Evolutionary conservation across 2,797 vertebrate genomes (phyloP), one percentile per base, ranked within the genome.

Genomic region (Sibirionetta formosa): DNA sequence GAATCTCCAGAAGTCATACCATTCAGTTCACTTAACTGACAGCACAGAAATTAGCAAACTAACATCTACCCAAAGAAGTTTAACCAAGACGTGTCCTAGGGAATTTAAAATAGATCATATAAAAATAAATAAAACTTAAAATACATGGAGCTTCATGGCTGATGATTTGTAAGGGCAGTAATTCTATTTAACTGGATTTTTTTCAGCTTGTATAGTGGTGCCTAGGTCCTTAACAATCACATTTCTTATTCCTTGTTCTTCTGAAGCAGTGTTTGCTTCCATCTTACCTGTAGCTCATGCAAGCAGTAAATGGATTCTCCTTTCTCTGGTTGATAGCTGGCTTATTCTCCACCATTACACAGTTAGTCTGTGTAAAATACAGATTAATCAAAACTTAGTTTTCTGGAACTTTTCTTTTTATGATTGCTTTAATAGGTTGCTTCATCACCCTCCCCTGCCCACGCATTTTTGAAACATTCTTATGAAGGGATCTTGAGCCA

Each of bases 111-210:
- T 31, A 90, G 90, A 69, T 44, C 42, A 44, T 44, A 19, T 19
- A 44, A 19, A 44, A 44, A 44, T 44, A 44, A 19, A 44, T 44
- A 19, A 9, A 44, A 44, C 42, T 70, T 66, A 90, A 90, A 82
- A 85, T 31, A 92, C 86, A 66, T 60, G 33, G 89, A 91, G 7
- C 79, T 84, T 89, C 88, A 88, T 90, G 54, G 65, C 46, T 84
- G 68, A 13, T 90, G 86, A 94, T 88, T 93, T 96, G 81, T 88
- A 94, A 66, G 38, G 42, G 27, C 20, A 91, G 70, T 75, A 93
- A 86, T 82, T 90, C 36, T 89, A 64, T 94, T 89, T 86, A 93
- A 89, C 81, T 72, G 54, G 40, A 0, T 38, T 71, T 76, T 76
- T 94, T 88, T 51, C 35, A 40, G 9, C 9, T 81, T 61, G 76